Evolutionary conservation across 2,797 vertebrate genomes (phyloP).

Genomic region (Borostomias antarcticus): DNA sequence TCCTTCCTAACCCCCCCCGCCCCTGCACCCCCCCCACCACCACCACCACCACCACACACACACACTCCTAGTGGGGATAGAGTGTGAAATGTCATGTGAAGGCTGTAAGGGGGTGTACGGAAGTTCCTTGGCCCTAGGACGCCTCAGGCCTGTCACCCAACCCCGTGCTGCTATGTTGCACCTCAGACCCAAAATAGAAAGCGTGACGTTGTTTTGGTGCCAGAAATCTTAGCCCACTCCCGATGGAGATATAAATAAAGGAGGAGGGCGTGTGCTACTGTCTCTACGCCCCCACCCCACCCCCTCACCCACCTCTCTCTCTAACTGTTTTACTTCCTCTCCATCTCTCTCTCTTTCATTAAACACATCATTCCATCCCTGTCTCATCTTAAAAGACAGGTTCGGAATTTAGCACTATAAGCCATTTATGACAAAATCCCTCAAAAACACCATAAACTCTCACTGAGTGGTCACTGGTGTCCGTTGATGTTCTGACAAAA

Average conservation of each 20-base stretch:
- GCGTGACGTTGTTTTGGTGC: constrained; percentile 80
- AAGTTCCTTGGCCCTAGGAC: constrained; percentile 59
- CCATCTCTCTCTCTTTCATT: background rate
- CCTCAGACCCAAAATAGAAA: constrained; percentile 74
- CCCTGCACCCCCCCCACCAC: constrained; percentile 1
- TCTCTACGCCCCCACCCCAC: constrained; percentile 1
- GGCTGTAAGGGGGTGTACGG: constrained; percentile 42
- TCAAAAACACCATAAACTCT: too few species aligned
- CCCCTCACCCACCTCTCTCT: constrained; percentile 1
- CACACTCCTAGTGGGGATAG: background rate
- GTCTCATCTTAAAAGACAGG: background rate
- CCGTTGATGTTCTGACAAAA: too few species aligned
- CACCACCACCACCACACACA: constrained; percentile 2
- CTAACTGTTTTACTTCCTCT: background rate
- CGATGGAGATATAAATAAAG: constrained; percentile 72
- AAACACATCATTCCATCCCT: background rate
- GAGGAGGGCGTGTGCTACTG: constrained; percentile 35
- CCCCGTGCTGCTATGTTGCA: constrained; percentile 73
- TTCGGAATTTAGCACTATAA: too few species aligned
- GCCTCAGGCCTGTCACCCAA: constrained; percentile 67
- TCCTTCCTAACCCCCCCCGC: too few species aligned
- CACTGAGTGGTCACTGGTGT: too few species aligned
- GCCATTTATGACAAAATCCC: too few species aligned
- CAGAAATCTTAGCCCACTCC: constrained; percentile 82
- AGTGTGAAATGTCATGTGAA: constrained; percentile 58